Evolutionary conservation across 1,140 invertebrate species (phyloP).

Genomic region (Drosophila sturtevanti): DNA sequence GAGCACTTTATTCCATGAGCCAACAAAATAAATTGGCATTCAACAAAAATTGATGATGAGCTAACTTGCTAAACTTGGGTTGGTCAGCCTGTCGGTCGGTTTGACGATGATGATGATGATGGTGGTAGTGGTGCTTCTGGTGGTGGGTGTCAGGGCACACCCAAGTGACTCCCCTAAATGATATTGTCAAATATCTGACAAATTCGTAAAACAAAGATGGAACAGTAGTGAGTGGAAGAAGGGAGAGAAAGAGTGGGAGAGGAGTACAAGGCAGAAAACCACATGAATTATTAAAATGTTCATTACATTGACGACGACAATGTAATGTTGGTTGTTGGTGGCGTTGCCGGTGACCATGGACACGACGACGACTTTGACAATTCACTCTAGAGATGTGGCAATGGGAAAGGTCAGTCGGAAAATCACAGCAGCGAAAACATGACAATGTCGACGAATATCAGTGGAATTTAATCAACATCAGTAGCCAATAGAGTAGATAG

Average conservation of each 20-base stretch:
- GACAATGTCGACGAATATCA: constrained; percentile 62
- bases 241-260: neutral
- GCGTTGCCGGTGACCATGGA: constrained; percentile 15
- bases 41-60: constrained; percentile 45
- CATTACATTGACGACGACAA: constrained; percentile 44
- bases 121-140: neutral
- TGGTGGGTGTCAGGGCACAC: constrained; percentile 22
- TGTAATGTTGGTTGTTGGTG: neutral
- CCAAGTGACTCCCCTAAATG: neutral
- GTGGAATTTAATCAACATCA: constrained; percentile 78
- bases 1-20: constrained; percentile 50
- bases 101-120: too few species aligned
- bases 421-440: constrained; percentile 63
- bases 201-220: too few species aligned
- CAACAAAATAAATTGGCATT: constrained; percentile 40
- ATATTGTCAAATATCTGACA: constrained; percentile 1
- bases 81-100: neutral
- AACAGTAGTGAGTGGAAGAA: too few species aligned
- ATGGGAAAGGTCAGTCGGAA: constrained; percentile 67
- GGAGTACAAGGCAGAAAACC: constrained; percentile 6
- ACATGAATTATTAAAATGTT: constrained; percentile 73
- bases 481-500: constrained; percentile 20
- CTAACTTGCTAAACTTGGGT: constrained; percentile 12
- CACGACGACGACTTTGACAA: constrained; percentile 40
- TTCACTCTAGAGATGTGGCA: constrained; percentile 18